Base-by-base conservation (phyloP, 2,113 vertebrate genomes). In the Nibea coibor region DNA sequence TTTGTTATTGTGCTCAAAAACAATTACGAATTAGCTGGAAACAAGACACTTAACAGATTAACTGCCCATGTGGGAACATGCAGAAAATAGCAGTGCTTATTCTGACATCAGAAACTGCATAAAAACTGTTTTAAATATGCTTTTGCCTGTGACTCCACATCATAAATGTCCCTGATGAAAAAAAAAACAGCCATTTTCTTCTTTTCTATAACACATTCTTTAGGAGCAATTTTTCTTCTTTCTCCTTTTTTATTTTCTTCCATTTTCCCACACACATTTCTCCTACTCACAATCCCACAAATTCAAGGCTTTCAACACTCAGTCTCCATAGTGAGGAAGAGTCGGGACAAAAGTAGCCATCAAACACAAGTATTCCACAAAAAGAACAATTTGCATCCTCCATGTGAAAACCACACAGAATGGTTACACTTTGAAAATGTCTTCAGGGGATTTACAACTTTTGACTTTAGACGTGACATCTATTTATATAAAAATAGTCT, bases 271-370 rank as follows among this genome's bases (percentile, higher is more conserved):
- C n/a, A n/a, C 39, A 22, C 57, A 58, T 75, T 54, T 72, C 59
- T 73, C 63, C 26, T n/a, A 70, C 58, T 72, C 71, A 67, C 26
- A 65, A 14, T 17, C 26, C 19, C 48, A 19, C 47, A 75, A 10
- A 56, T 73, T 66, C 51, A 66, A 75, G 39, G 71, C 78, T 85
- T 85, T 85, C 45, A 83, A 68, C 20, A 62, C 47, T 61, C n/a
- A 48, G 66, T 65, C 31, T 70, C 57, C 63, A 31, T 10, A 48
- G 45, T 61, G 78, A 75, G 28, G 31, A 10, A 51, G 28, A 51
- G 19, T 17, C 1, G 1, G 19, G 14, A 84, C 51, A 72, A 39
- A 77, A 58, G 57, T 63, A 69, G 28, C 35, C 75, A 72, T 78
- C 24, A 79, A 78, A 26, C 48, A 66, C 26, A 24, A 4, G 47